These are phyloP conservation scores for Cantharis rustica DNA, from an alignment of 2,888 invertebrate species.

Conservation along the genomic window DNA sequence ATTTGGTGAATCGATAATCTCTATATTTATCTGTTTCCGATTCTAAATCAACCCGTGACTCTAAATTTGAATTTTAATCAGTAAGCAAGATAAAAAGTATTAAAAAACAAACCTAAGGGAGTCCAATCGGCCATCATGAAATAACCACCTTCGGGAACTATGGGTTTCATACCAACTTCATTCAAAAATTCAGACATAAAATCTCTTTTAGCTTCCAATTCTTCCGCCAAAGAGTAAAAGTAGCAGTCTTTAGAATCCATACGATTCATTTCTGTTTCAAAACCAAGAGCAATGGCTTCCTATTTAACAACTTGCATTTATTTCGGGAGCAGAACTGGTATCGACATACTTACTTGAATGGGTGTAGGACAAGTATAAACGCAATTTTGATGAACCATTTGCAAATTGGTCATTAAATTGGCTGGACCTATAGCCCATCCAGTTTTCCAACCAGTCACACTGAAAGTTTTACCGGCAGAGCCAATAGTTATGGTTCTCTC, in stretches of 20 bases:
- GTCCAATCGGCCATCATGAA: slow-evolving; percentile 96
- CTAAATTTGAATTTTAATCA: slow-evolving; percentile 53
- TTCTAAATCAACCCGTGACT: slow-evolving; percentile 68
- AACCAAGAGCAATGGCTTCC: slow-evolving; percentile 90
- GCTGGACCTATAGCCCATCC: slow-evolving; percentile 96
- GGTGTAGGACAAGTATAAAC: slow-evolving; percentile 92
- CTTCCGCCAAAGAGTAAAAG: slow-evolving; percentile 74
- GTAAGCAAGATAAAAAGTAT: neutral
- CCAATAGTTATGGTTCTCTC: slow-evolving; percentile 95
- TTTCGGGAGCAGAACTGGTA: neutral
- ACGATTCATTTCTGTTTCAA: slow-evolving; percentile 81
- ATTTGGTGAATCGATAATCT: slow-evolving; percentile 94
- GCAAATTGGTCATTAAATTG: slow-evolving; percentile 76
- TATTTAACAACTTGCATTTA: slow-evolving; percentile 46
- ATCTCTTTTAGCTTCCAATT: slow-evolving; percentile 79
- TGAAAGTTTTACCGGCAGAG: slow-evolving; percentile 97
- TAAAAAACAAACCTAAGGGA: slow-evolving; percentile 63
- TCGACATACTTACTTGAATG: slow-evolving; percentile 65
- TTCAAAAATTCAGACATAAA: slow-evolving; percentile 73
- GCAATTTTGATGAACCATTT: slow-evolving; percentile 92
- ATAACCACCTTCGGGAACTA: slow-evolving; percentile 95
- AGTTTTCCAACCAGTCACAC: slow-evolving; percentile 95
- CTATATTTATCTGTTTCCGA: slow-evolving; percentile 73
- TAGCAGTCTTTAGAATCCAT: slow-evolving; percentile 79
- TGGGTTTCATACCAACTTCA: slow-evolving; percentile 87